Evolutionary conservation across 2,113 vertebrate species (phyloP).

Genomic region (Turnix velox): DNA sequence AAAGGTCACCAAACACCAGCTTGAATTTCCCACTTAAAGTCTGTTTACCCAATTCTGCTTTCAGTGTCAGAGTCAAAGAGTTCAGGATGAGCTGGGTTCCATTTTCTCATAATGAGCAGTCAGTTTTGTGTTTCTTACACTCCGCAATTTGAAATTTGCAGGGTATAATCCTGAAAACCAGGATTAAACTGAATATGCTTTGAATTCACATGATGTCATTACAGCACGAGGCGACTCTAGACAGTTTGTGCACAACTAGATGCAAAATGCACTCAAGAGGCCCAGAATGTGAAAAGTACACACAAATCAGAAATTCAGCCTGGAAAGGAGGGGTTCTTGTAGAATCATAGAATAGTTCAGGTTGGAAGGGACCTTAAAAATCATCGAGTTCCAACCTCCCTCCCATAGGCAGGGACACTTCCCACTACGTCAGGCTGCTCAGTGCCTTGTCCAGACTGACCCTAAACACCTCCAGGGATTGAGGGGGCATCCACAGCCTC

Average conservation of each 20-base stretch:
- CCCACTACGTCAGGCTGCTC: too few relatives aligned
- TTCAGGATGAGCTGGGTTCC: background rate
- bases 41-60: background rate
- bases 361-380: too few relatives aligned
- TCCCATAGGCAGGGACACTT: too few relatives aligned
- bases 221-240: background rate
- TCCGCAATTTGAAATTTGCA: conserved; percentile 10
- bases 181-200: conserved; percentile 26
- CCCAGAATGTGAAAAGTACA: background rate
- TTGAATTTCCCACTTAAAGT: background rate
- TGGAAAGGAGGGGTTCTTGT: background rate
- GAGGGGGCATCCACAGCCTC: too few relatives aligned
- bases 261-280: background rate
- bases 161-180: conserved; percentile 35
- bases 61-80: background rate
- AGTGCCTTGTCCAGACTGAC: too few relatives aligned
- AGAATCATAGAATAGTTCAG: too few relatives aligned
- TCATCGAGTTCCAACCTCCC: too few relatives aligned
- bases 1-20: conserved; percentile 35
- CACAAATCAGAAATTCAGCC: background rate
- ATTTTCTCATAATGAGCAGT: background rate
- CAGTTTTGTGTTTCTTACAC: background rate
- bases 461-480: too few relatives aligned
- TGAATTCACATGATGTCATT: conserved; percentile 10
- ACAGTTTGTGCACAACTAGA: background rate